Evolutionary conservation across 2,113 vertebrate genomes (phyloP), one percentile per base, ranked within the genome.

Genomic region (Ascaphus truei): DNA sequence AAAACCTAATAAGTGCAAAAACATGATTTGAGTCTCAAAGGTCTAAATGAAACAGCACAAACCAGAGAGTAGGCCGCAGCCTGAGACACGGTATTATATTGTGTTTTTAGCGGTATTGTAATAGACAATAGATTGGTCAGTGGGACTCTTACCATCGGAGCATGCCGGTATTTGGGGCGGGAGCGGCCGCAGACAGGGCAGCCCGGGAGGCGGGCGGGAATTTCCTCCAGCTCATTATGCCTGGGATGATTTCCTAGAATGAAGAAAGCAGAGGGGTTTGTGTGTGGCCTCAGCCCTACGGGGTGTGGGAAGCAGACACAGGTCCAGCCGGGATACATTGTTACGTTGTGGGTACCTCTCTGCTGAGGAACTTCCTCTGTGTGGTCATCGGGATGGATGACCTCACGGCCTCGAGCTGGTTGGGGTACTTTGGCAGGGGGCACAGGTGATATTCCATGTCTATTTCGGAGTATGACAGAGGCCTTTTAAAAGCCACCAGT

Each of bases 401-500:
- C 2, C 7, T 7, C 5, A 63, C 65, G 16, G 10, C 58, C 65
- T 83, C 61, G 26, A 80, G 88, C 52, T 77, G 79, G 76, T 81
- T 20, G 2, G 67, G 57, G 22, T 94, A 91, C 80, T 88, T 93
- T 68, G 92, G 91, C 76, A 91, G 73, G 58, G 93, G 84, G 72
- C 94, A 98, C 60, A 97, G 84, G 64, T 95, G 87, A 79, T 91
- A 93, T 26, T 96, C 94, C 43, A 84, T 80, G 41, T 79, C 73
- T 22, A 84, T 88, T 81, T 98, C 95, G 23, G 81, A 74, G 9
- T 95, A 96, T 61, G 85, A 73, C 23, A 93, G 83, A 37, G 84
- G 85, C 2, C 20, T 69, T 80, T 84, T 92, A 79, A 87, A 80
- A 1, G 86, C 72, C 77, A 88, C 76, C 34, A 96, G 69, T 36